phyloP scores from a whole-genome alignment of 2,888 invertebrate species.

The Lasioglossum calceatum region DNA sequence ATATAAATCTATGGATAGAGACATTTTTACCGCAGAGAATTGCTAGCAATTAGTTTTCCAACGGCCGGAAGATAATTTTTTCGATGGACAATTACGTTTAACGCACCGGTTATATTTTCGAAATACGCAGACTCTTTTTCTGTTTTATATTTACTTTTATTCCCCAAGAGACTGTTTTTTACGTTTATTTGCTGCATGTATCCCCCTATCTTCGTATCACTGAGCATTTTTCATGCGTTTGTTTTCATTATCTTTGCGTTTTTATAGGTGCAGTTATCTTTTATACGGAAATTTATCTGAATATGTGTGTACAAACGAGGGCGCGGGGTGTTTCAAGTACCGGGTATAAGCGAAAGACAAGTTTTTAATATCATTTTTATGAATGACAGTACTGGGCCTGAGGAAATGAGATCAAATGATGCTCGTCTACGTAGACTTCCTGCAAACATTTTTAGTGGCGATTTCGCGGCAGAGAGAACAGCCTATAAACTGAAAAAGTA shows the following conservation, averaged over 20 bases:
- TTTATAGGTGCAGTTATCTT: neutral
- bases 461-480: neutral
- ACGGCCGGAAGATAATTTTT: neutral
- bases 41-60: neutral
- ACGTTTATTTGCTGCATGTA: neutral
- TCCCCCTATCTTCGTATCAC: neutral
- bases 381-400: neutral
- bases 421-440: neutral
- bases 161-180: neutral
- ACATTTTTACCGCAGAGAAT: neutral
- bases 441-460: neutral
- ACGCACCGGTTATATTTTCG: neutral
- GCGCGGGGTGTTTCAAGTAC: neutral
- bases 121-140: neutral
- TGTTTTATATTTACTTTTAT: neutral
- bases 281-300: conserved; percentile 1
- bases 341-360: neutral
- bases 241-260: conserved; percentile 7
- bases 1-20: neutral
- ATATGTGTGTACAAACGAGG: neutral
- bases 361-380: neutral
- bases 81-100: neutral
- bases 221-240: neutral
- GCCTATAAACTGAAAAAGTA: conserved; percentile 7
- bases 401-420: neutral